Evolutionary conservation across 2,113 vertebrate species (phyloP).

Genomic region (Gallinago media): DNA sequence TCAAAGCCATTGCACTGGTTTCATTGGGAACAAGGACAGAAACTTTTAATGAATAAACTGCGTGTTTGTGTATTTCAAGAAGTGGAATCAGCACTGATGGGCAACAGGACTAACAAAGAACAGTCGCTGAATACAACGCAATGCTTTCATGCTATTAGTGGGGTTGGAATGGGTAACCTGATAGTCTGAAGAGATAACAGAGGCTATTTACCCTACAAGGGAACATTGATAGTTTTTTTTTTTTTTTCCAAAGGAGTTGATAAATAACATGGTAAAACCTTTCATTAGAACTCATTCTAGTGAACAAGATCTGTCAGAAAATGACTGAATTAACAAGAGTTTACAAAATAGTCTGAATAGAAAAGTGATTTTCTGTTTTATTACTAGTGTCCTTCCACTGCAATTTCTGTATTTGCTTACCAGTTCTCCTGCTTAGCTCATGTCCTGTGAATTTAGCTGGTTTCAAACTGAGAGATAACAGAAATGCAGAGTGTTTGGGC

Average conservation of each 20-base stretch:
- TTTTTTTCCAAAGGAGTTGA: background rate
- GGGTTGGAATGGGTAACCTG: constrained; percentile 16
- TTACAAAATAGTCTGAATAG: background rate
- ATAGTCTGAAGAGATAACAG: constrained; percentile 10
- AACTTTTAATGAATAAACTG: background rate
- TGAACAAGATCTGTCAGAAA: background rate
- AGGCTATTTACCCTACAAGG: constrained; percentile 1
- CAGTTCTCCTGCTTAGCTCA: background rate
- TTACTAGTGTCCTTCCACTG: background rate
- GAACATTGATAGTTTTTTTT: background rate
- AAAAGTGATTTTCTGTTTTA: background rate
- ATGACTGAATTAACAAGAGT: background rate
- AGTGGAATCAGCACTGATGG: background rate
- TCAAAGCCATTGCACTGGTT: background rate
- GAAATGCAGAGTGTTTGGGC: background rate
- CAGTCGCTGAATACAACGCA: background rate
- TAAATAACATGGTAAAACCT: background rate
- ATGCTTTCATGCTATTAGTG: background rate
- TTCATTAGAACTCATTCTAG: background rate
- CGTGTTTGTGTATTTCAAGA: background rate
- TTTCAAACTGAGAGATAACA: background rate
- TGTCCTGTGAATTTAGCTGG: background rate
- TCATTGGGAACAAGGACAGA: background rate
- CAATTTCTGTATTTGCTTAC: background rate
- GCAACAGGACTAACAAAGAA: background rate